Evolutionary conservation across 2,888 invertebrate species (phyloP), one percentile per base, ranked within the genome.

Genomic region (Lasiommata megera): DNA sequence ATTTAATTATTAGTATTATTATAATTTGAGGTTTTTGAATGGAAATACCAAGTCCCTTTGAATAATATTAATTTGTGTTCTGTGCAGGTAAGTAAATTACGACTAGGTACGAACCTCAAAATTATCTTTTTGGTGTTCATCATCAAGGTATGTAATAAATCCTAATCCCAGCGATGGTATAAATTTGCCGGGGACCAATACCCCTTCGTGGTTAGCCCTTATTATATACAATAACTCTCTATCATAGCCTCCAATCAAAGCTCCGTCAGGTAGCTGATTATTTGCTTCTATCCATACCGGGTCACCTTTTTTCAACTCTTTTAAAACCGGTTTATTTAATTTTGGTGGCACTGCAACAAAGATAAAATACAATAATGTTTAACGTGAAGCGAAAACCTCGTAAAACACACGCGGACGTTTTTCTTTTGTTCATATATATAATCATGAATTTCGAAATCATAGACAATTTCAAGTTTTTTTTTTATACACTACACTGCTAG

Each of bases 111-210:
- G 5, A 23, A 34, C 34, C 34, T 34, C 34, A 34, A 34, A 34
- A 9, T 31, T 8, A 3, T 9, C 11, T 34, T 1, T 11, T 34
- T 34, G 1, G 9, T 5, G 9, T 11, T 34, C 11, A 11, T 3
- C 1, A 1, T 34, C 3, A 11, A 3, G 9, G 11, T 3, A 9
- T 34, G 9, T 9, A 9, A 34, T 3, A 71, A 94, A 96, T 62
- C 93, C 93, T 0, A 92, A 88, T 9, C 94, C 93, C 71, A 95
- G 94, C 9, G 94, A 93, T 5, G 95, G 93, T 43, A 94, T 91
- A 64, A 95, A 92, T 80, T 96, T 96, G 18, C 97, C 97, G 50
- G 96, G 96, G 62, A 96, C 92, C 38, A 96, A 77, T n/a, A 93
- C 95, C 6, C 94, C 94, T 65, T 93, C 93, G 74, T 95, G 95